Evolutionary conservation across 2,888 invertebrate genomes (phyloP).

Genomic region (Aleiodes leptofemur): DNA sequence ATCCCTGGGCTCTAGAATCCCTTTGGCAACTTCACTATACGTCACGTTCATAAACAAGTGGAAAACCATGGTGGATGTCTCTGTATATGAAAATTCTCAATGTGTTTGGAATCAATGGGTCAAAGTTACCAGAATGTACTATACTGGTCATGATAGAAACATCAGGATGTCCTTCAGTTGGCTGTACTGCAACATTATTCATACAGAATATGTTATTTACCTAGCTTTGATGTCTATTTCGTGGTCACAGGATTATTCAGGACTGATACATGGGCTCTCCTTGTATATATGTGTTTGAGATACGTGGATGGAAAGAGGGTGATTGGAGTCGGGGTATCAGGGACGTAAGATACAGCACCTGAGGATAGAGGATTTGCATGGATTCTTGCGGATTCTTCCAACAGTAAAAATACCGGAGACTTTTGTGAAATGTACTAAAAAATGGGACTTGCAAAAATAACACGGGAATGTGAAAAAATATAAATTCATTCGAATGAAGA

Average conservation of each 20-base stretch:
- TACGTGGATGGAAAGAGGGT: neutral
- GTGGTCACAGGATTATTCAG: conserved; percentile 66
- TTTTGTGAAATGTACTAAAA: too few species aligned
- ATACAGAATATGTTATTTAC: conserved; percentile 69
- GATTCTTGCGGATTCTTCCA: too few species aligned
- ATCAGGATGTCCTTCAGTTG: conserved; percentile 48
- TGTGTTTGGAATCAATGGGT: conserved; percentile 14
- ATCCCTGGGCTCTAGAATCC: conserved; percentile 38
- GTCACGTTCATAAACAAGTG: conserved; percentile 11
- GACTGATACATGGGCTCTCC: neutral
- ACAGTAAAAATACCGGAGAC: too few species aligned
- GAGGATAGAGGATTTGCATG: too few species aligned
- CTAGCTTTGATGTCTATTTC: conserved; percentile 69
- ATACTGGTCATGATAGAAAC: neutral
- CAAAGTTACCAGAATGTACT: conserved; percentile 13
- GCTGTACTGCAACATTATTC: conserved; percentile 61
- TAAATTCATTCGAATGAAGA: too few species aligned
- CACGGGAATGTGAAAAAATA: too few species aligned
- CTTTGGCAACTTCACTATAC: conserved; percentile 18
- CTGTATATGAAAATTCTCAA: conserved; percentile 29
- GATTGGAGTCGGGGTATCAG: neutral
- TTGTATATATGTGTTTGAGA: neutral
- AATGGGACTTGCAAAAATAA: too few species aligned
- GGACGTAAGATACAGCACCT: neutral
- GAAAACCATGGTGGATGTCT: neutral